phyloP scores from a whole-genome alignment of 1,140 invertebrate species.

The Teleopsis dalmanni region DNA sequence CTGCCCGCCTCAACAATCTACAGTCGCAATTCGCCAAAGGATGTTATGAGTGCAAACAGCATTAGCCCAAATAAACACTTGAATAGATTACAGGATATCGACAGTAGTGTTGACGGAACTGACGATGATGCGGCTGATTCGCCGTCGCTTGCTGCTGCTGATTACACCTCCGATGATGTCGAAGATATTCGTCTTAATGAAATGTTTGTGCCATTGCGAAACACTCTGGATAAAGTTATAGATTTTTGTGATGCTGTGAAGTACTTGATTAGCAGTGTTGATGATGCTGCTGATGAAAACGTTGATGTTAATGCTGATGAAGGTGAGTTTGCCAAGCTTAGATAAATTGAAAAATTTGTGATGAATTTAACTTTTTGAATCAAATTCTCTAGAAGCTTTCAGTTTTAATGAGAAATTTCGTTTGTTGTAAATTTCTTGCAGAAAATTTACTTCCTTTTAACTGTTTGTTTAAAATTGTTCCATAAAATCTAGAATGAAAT shows the following conservation, averaged over 20 bases:
- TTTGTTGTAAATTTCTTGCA: too few relatives aligned
- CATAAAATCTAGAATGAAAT: too few relatives aligned
- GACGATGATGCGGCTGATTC: not conserved
- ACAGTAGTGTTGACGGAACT: not conserved
- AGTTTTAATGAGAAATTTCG: too few relatives aligned
- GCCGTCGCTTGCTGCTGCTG: not conserved
- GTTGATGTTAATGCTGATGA: not conserved
- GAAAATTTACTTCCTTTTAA: too few relatives aligned
- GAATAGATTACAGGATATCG: not conserved
- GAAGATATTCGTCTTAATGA: not conserved
- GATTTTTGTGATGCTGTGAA: constrained; percentile 28
- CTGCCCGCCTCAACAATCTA: constrained; percentile 9
- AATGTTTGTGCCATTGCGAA: constrained; percentile 6
- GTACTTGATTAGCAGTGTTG: constrained; percentile 16
- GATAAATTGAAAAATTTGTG: not conserved
- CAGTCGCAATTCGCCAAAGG: not conserved
- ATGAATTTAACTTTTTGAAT: not conserved
- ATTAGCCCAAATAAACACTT: not conserved
- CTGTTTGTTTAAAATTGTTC: too few relatives aligned
- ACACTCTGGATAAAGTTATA: constrained; percentile 20
- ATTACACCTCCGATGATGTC: not conserved
- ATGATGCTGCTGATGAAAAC: constrained; percentile 1
- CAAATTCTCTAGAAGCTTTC: too few relatives aligned
- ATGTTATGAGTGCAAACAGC: not conserved
- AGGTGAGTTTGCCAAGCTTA: not conserved